These are phyloP conservation scores for Pseudotriccus pelzelni DNA, from an alignment of 2,797 vertebrate species.

Conservation along the genomic window DNA sequence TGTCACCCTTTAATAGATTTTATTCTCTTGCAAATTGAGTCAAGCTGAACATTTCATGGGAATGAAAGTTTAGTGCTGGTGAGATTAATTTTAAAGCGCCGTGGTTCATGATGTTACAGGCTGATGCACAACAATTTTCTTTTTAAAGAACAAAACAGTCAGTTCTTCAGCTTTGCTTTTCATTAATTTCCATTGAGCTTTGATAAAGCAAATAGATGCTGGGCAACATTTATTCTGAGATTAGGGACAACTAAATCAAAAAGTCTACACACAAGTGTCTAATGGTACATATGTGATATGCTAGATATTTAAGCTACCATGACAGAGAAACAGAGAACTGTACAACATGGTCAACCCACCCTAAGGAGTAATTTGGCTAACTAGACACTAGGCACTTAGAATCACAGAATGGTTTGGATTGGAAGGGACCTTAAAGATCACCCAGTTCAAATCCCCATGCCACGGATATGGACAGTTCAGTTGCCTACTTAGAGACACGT, in stretches of 20 bases:
- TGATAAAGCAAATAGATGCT: slow-evolving; percentile 16
- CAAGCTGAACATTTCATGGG: slow-evolving; percentile 22
- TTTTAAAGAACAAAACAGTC: slow-evolving; percentile 20
- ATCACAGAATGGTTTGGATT: not conserved
- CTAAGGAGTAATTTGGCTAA: not conserved
- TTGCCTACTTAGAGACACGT: not conserved
- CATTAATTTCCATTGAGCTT: slow-evolving; percentile 37
- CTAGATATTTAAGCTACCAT: not conserved
- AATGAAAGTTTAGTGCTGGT: slow-evolving; percentile 33
- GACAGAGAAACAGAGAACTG: not conserved
- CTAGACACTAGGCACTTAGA: not conserved
- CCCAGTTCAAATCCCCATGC: not conserved
- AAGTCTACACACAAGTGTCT: not conserved
- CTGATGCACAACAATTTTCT: slow-evolving; percentile 52
- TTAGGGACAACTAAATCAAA: not conserved
- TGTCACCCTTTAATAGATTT: slow-evolving; percentile 41
- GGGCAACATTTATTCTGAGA: slow-evolving; percentile 22
- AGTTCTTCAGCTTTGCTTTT: slow-evolving; percentile 8
- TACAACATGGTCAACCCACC: not conserved
- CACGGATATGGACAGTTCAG: not conserved
- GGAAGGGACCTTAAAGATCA: not conserved
- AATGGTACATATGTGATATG: not conserved
- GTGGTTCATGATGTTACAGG: slow-evolving; percentile 23
- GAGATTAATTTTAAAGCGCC: slow-evolving; percentile 44
- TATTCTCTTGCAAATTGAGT: slow-evolving; percentile 47